Base-by-base conservation (phyloP, 53 echinoderm and acorn worm genomes). In the Hippasteria phrygiana region DNA sequence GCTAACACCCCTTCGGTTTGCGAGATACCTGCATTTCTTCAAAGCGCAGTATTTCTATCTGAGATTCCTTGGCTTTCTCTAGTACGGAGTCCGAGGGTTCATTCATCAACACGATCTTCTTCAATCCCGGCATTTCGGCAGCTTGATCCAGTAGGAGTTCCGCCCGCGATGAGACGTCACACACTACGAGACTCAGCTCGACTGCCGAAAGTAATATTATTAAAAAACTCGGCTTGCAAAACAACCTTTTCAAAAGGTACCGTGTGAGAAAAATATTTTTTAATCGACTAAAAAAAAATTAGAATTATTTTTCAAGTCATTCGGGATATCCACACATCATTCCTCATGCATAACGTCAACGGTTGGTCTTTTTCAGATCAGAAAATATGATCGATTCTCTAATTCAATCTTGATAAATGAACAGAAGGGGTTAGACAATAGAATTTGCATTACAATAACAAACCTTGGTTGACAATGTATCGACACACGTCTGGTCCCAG, bases 381-480 rank as follows among this genome's bases (percentile, higher is more conserved):
- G n/a, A n/a, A n/a, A n/a, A n/a, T n/a, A n/a, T n/a, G n/a, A n/a
- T n/a, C n/a, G n/a, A n/a, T n/a, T n/a, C n/a, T n/a, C n/a, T n/a
- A n/a, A n/a, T n/a, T n/a, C n/a, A n/a, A n/a, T n/a, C n/a, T n/a
- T n/a, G n/a, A n/a, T n/a, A n/a, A n/a, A n/a, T n/a, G n/a, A n/a
- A n/a, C n/a, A n/a, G n/a, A n/a, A n/a, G n/a, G 48, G 7, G 48
- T 48, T 10, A 8, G 7, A 48, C 48, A 48, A 10, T 48, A 48
- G 14, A 10, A 14, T 48, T 7, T 7, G 48, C 48, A 48, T 48
- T 48, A n/a, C n/a, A 48, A 48, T 41, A 11, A 3, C 87, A 28
- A 88, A 98, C 99, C 95, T 96, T 98, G 91, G 55, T 96, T 93
- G 50, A 98, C 91, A 65, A 98, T 94, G 77, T 88, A 94, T 20